These are phyloP conservation scores for Protodeltote pygarga DNA, from an alignment of 2,888 invertebrate genomes.

Conservation along the genomic window DNA sequence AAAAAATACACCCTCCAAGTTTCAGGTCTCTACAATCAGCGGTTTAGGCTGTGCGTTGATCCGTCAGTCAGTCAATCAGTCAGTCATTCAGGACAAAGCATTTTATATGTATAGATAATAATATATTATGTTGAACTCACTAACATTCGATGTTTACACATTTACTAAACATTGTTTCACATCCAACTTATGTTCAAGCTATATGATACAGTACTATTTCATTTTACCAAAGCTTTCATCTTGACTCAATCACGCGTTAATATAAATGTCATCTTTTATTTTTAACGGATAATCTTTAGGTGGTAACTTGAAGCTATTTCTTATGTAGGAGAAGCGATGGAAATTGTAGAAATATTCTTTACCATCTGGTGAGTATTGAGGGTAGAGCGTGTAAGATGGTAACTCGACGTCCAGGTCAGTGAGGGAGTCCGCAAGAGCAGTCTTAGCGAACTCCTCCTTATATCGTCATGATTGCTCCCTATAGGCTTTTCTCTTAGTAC, in stretches of 20 bases:
- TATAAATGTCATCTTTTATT: constrained; percentile 75
- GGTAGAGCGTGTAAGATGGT: constrained; percentile 77
- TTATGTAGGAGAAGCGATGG: constrained; percentile 79
- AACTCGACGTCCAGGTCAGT: constrained; percentile 72
- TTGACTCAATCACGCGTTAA: constrained; percentile 70
- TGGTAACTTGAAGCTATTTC: constrained; percentile 76
- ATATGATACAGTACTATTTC: constrained; percentile 21
- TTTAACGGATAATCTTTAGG: constrained; percentile 77
- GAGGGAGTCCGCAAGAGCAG: constrained; percentile 79
- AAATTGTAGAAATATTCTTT: constrained; percentile 83
- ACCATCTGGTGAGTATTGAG: constrained; percentile 81
- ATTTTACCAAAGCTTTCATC: constrained; percentile 2
- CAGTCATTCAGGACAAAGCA: no score
- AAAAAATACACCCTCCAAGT: no score
- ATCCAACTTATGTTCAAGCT: constrained; percentile 13
- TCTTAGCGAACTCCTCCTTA: constrained; percentile 82
- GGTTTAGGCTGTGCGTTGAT: no score
- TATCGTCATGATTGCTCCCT: constrained; percentile 90
- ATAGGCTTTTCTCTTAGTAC: constrained; percentile 91
- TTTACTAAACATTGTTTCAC: constrained; percentile 27
- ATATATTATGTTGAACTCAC: not conserved
- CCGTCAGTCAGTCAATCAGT: no score
- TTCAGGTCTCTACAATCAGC: no score
- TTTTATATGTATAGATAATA: not conserved
- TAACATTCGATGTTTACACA: constrained; percentile 37